Conservation (phyloP, 2,888 invertebrate genomes). For the Drosophila macrospina region DNA sequence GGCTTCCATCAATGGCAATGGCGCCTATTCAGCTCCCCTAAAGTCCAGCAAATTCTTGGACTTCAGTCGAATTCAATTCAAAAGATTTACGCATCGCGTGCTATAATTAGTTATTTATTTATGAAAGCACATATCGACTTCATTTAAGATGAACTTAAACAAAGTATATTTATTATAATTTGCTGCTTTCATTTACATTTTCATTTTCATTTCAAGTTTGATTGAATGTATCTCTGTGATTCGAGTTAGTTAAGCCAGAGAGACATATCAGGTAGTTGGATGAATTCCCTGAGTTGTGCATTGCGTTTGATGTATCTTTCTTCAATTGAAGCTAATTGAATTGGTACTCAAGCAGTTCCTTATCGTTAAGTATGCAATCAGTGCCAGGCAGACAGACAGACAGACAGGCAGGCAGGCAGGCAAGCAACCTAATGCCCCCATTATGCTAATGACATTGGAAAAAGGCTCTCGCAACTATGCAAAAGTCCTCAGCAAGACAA, state of each 20-base stretch:
- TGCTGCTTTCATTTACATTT: not conserved
- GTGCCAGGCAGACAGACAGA: slow-evolving; percentile 31
- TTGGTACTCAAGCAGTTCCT: slow-evolving; percentile 56
- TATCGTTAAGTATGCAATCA: slow-evolving; percentile 72
- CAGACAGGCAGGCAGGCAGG: not conserved
- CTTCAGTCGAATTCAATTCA: slow-evolving; percentile 9
- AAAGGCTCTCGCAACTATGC: slow-evolving; percentile 51
- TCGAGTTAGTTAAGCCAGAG: not conserved
- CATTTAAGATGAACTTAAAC: not conserved
- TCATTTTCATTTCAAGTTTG: not conserved
- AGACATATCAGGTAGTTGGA: slow-evolving; percentile 5
- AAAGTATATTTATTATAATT: not conserved
- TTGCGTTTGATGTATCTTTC: slow-evolving; percentile 15
- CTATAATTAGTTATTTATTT: slow-evolving; percentile 12
- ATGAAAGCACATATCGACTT: not conserved
- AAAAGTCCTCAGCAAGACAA: slow-evolving; percentile 57
- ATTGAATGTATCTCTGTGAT: slow-evolving; percentile 7
- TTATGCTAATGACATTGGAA: slow-evolving; percentile 79
- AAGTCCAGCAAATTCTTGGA: slow-evolving; percentile 13
- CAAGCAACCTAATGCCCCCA: slow-evolving; percentile 76
- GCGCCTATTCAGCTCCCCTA: slow-evolving; percentile 1
- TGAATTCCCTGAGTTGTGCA: not conserved
- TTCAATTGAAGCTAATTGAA: slow-evolving; percentile 69
- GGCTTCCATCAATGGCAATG: slow-evolving; percentile 17
- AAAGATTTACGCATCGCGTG: slow-evolving; percentile 17